Percentiles rank a stretch among this genome's conserved stretches.
phyloP scores from a whole-genome alignment of 2,113 vertebrate species.

The Aptenodytes forsteri region DNA sequence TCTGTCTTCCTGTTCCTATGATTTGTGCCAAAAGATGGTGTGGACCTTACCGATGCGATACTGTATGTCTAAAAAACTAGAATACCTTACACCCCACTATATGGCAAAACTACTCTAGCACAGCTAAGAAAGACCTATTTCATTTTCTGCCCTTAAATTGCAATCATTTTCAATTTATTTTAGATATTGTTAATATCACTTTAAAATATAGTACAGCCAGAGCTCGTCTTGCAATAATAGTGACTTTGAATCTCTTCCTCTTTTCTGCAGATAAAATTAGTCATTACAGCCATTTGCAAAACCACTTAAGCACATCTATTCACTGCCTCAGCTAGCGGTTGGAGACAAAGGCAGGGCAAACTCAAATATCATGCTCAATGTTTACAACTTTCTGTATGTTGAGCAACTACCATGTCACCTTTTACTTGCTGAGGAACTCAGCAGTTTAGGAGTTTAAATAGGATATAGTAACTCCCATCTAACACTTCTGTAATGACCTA shows the following conservation, averaged over 20 bases:
- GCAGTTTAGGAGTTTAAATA: not conserved
- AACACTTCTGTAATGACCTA: not conserved
- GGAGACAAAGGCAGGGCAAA: not conserved
- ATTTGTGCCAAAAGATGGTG: not conserved
- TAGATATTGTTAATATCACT: not conserved
- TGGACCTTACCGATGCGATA: accelerated
- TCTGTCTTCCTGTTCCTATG: not conserved
- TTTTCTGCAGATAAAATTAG: not conserved
- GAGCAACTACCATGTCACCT: not conserved
- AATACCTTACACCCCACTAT: not conserved
- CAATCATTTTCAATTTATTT: not conserved
- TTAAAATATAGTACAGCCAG: not conserved
- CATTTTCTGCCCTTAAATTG: not conserved
- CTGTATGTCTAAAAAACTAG: not conserved
- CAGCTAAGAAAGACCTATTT: not conserved
- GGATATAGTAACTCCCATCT: not conserved
- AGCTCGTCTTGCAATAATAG: not conserved
- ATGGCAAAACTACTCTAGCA: not conserved
- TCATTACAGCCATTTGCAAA: not conserved
- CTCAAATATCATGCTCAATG: not conserved
- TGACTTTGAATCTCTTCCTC: not conserved
- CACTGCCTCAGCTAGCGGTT: not conserved
- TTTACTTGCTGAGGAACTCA: not conserved
- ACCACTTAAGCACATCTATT: not conserved
- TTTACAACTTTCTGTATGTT: not conserved